Percentiles rank a stretch among this genome's conserved stretches.
These are phyloP conservation scores for Syndactyla subalaris DNA, from an alignment of 2,797 vertebrate genomes.

Conservation along the genomic window DNA sequence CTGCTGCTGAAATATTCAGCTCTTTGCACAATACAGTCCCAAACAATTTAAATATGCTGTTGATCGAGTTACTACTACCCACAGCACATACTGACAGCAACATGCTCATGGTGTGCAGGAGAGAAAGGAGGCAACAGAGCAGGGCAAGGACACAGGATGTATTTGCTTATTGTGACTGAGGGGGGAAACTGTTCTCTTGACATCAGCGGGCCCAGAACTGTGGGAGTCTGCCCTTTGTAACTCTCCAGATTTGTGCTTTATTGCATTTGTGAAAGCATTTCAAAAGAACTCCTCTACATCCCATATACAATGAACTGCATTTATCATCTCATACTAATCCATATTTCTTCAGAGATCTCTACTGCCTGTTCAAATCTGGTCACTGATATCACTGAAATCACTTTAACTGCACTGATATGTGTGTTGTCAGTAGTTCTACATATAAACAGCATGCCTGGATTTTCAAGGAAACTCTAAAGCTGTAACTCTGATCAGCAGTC, in stretches of 20 bases:
- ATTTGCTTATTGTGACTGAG: neutral
- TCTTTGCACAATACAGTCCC: neutral
- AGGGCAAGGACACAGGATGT: neutral
- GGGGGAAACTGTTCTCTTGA: neutral
- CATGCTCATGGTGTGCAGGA: neutral
- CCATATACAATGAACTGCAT: accelerated
- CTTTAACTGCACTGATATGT: neutral
- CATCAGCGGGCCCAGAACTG: neutral
- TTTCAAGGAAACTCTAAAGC: neutral
- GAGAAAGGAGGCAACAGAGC: neutral
- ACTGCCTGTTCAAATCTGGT: neutral
- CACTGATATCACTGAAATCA: neutral
- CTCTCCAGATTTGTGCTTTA: neutral
- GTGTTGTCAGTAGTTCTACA: neutral
- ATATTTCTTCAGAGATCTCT: neutral
- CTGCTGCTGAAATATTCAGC: neutral
- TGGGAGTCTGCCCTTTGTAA: neutral
- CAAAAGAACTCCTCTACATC: neutral
- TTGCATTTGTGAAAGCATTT: neutral
- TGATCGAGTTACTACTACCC: neutral
- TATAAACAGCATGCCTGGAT: neutral
- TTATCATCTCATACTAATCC: neutral
- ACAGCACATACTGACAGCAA: neutral
- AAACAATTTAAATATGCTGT: neutral
- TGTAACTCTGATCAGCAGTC: neutral